A percentile compares a stretch with the other conserved stretches of the same genome.
phyloP scores from a whole-genome alignment of 2,797 vertebrate genomes.

The Eulemur mongoz region DNA sequence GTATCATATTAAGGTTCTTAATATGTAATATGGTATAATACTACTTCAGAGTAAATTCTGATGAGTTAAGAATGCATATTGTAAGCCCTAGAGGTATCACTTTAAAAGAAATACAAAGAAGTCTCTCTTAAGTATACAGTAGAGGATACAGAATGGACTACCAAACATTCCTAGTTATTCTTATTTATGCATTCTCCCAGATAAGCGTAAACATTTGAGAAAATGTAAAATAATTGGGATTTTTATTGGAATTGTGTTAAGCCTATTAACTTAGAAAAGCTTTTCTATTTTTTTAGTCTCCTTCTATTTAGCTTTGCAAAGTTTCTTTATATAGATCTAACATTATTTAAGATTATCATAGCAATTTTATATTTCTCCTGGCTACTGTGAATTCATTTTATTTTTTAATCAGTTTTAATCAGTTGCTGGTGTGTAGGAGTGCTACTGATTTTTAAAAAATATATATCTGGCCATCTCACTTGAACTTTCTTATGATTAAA shows the following conservation, averaged over 20 bases:
- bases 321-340: conserved; percentile 6
- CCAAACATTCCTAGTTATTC: background rate
- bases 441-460: background rate
- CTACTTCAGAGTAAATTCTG: background rate
- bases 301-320: background rate
- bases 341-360: background rate
- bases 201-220: background rate
- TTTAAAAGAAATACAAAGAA: background rate
- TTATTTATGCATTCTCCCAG: background rate
- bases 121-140: background rate
- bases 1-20: background rate
- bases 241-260: conserved; percentile 16
- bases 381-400: conserved; percentile 2
- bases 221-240: conserved; percentile 13
- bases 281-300: conserved; percentile 9
- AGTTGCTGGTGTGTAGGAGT: background rate
- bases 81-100: background rate
- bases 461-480: background rate
- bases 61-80: background rate
- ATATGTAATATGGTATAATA: background rate
- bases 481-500: conserved; percentile 14
- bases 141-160: background rate
- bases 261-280: background rate
- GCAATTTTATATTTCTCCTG: conserved; percentile 37
- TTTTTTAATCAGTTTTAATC: background rate